Evolutionary conservation across 1,140 invertebrate genomes (phyloP).

Genomic region (Tyrophagus putrescentiae): DNA sequence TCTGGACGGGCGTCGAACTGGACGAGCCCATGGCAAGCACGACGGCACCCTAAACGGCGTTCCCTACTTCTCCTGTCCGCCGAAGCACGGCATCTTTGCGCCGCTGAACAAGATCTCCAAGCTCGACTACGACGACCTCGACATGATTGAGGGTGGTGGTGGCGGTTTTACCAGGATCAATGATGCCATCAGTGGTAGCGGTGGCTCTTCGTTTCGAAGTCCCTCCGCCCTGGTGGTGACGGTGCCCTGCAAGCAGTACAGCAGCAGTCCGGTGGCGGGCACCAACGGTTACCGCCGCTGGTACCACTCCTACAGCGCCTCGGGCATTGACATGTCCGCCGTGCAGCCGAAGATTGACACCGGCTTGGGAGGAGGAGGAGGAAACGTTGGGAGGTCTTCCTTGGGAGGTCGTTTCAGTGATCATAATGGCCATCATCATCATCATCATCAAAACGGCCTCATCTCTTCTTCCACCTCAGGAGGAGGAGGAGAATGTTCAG

Average conservation of each 20-base stretch:
- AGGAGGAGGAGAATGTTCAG: background rate
- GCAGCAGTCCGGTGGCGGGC: background rate
- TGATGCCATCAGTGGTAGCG: background rate
- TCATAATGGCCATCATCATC: too few species aligned
- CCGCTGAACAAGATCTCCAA: slow-evolving; percentile 63
- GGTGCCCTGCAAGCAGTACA: background rate
- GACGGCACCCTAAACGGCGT: slow-evolving; percentile 78
- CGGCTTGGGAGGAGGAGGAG: slow-evolving; percentile 30
- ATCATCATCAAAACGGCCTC: background rate
- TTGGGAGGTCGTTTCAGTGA: background rate
- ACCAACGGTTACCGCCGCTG: background rate
- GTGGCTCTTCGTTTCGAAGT: slow-evolving; percentile 4
- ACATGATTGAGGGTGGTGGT: background rate
- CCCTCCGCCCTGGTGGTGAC: too few species aligned
- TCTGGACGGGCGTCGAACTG: slow-evolving; percentile 76
- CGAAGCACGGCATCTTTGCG: slow-evolving; percentile 80
- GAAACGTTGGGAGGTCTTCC: slow-evolving; percentile 2
- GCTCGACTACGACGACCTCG: background rate
- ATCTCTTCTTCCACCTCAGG: slow-evolving; percentile 19
- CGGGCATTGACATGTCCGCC: slow-evolving; percentile 34
- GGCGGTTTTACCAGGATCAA: too few species aligned
- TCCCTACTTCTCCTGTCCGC: slow-evolving; percentile 75
- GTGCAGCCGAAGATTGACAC: slow-evolving; percentile 38
- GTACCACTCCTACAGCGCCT: slow-evolving; percentile 22
- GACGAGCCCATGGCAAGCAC: slow-evolving; percentile 84